phyloP scores from a whole-genome alignment of 2,113 vertebrate genomes.

The Chlamydotis undulata region DNA sequence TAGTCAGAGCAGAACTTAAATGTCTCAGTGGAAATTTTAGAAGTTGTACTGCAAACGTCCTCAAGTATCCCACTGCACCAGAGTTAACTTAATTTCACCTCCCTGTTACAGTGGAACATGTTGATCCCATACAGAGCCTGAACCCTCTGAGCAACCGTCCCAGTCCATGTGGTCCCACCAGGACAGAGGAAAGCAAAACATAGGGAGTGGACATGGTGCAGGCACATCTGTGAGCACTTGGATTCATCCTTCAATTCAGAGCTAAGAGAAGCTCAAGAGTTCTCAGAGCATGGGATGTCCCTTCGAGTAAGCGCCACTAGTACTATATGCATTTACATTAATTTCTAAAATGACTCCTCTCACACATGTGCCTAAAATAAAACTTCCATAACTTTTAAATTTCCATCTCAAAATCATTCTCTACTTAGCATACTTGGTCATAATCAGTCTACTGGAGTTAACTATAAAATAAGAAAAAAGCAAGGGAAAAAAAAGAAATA shows the following conservation, averaged over 20 bases:
- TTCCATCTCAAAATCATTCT: not conserved
- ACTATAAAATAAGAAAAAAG: not conserved
- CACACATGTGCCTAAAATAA: not conserved
- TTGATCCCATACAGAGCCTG: not conserved
- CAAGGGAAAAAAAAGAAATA: not conserved
- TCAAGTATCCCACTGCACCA: not conserved
- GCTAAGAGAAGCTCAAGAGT: not conserved
- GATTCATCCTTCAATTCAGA: not conserved
- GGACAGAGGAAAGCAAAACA: not conserved
- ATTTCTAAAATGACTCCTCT: not conserved
- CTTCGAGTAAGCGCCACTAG: not conserved
- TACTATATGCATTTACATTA: not conserved
- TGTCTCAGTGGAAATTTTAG: not conserved
- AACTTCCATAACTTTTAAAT: not conserved
- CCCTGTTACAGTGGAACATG: not conserved
- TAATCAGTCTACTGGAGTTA: not conserved
- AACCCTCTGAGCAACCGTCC: not conserved
- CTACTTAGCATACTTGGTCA: not conserved
- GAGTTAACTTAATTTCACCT: not conserved
- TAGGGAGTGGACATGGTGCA: not conserved
- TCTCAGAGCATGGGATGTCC: not conserved
- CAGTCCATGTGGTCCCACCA: not conserved
- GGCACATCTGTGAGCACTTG: fast-evolving
- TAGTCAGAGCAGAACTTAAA: not conserved
- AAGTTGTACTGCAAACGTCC: not conserved